Evolutionary conservation across 2,113 vertebrate species (phyloP), one percentile per base, ranked within the genome.

Genomic region (Rhea americana): DNA sequence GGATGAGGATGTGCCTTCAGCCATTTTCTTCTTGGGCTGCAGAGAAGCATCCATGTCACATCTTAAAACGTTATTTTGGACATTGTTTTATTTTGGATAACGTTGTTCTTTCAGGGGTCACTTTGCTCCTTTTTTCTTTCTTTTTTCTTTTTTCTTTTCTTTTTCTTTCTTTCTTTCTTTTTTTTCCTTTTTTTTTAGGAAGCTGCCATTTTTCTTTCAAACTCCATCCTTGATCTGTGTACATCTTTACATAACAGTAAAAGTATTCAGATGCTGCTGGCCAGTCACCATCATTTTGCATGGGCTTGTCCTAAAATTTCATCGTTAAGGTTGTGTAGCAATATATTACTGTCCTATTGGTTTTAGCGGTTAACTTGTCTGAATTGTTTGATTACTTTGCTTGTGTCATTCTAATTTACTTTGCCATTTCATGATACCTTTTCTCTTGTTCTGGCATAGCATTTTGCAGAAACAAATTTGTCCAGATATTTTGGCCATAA

Each of bases 31-130:
- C 74, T 30, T 12, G 26, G 8, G 4, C 71, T 91, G 18, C 37
- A 84, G 47, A 77, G 16, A 39, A 30, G 30, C 13, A 9, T 0
- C 0, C 10, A 3, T 63, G n/a, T 30, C 50, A 45, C 4, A 13
- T 76, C 79, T 80, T 83, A 41, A 90, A 85, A 59, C 51, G 22
- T 63, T 81, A 4, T 51, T 88, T 87, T 70, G 35, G 17, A 25
- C 7, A 14, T 11, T 37, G 32, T 32, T 58, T 58, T 12, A 37
- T 30, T 32, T 18, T 58, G 55, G 55, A 1, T 3, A 24, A 61
- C 30, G 10, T 56, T 82, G 18, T 35, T 78, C 4, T 41, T 79
- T 82, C 21, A 28, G 39, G 26, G 32, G 82, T 2, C 13, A 43
- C 72, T 85, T 87, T 11, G 2, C 74, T 84, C 14, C 2, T 16